Base-by-base conservation (phyloP, 2,888 invertebrate species). In the Drosophila acutilabella region DNA sequence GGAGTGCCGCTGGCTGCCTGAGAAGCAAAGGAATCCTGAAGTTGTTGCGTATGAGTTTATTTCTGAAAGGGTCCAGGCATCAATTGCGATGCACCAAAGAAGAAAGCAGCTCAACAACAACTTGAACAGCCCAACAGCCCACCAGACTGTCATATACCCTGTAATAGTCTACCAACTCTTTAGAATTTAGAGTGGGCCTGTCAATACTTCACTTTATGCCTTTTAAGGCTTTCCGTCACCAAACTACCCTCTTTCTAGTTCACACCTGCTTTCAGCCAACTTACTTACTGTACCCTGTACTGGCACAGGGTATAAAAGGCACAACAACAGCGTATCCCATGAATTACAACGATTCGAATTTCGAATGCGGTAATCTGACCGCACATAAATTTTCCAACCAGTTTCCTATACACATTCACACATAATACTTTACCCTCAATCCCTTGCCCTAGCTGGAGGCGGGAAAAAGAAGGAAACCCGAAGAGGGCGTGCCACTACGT, bases 341-440 rank as follows among this genome's bases (percentile, higher is more conserved):
- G 87, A 83, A 86, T 81, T 77, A 78, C 87, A 81, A 75, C 70
- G 65, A 68, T 72, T 71, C 76, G 77, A 75, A 68, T 78, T 72
- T 71, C 76, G 77, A 75, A 68, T 80, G 80, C 78, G 78, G 86
- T 85, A 83, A 88, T 89, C 89, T 88, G 89, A 88, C 87, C 90
- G 67, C 89, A 85, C 88, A 89, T 90, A 87, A 89, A 89, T 88
- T 83, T 70, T 62, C 59, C 76, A 16, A 20, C 73, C 77, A 66
- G 75, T 66, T 78, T 74, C 73, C 73, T 52, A 69, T 71, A 59
- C 62, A 68, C 47, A 71, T 80, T 78, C 77, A 54, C 74, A 83
- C 71, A 56, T 78, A 71, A 77, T 61, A 65, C 74, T 69, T 71
- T 74, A 73, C 54, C 8, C 47, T 11, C 61, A 41, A 33, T 30